Evolutionary conservation across 2,888 invertebrate genomes (phyloP).

Genomic region (Anaspis maculata): DNA sequence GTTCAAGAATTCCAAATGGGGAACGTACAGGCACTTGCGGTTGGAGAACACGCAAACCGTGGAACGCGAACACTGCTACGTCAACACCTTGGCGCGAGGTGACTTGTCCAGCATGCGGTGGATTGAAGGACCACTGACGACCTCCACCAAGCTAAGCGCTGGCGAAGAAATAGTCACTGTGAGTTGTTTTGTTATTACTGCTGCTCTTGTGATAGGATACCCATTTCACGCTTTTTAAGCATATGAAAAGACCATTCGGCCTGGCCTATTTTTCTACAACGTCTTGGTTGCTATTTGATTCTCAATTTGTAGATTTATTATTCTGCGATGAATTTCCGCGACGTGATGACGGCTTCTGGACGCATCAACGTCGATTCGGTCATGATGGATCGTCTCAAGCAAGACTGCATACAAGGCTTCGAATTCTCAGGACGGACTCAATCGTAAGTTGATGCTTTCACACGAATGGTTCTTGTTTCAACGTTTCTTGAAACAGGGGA

Average conservation of each 20-base stretch:
- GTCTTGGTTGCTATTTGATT: conserved; percentile 10
- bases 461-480: not conserved
- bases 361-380: conserved; percentile 78
- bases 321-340: conserved; percentile 83
- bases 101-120: conserved; percentile 81
- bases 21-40: conserved; percentile 74
- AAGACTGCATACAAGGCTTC: conserved; percentile 61
- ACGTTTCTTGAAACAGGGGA: not conserved
- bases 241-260: not conserved
- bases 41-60: conserved; percentile 47
- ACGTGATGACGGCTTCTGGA: conserved; percentile 88
- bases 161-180: not conserved
- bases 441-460: conserved; percentile 10
- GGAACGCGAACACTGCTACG: conserved; percentile 60
- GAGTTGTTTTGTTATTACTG: too few relatives aligned
- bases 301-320: too few relatives aligned
- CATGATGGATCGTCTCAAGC: conserved; percentile 53
- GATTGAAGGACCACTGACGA: conserved; percentile 58
- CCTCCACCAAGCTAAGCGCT: not conserved
- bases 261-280: conserved; percentile 1
- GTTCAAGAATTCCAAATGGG: conserved; percentile 49
- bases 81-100: conserved; percentile 69
- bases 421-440: conserved; percentile 52
- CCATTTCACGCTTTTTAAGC: too few relatives aligned
- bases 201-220: not conserved